phyloP scores from a whole-genome alignment of 64 coral and sea anemone genomes.

The Stichodactyla mertensii region DNA sequence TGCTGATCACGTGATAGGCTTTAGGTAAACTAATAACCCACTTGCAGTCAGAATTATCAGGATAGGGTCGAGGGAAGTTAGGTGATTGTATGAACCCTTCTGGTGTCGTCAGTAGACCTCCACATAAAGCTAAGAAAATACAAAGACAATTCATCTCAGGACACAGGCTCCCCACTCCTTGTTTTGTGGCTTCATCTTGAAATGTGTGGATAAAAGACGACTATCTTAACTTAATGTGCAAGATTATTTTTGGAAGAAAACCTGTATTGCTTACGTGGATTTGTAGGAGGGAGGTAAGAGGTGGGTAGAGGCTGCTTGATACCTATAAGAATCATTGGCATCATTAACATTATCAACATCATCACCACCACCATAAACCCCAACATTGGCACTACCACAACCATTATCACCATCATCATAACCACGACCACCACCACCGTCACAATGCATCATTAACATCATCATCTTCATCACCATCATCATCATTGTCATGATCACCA shows the following conservation, averaged over 20 bases:
- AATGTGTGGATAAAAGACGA: too few relatives aligned
- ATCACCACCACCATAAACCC: too few relatives aligned
- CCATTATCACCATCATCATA: too few relatives aligned
- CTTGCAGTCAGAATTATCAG: conserved; percentile 10
- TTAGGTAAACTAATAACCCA: conserved; percentile 21
- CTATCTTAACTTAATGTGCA: too few relatives aligned
- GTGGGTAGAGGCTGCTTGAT: neutral
- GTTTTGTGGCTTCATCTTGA: too few relatives aligned
- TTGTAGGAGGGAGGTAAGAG: neutral
- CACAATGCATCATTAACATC: too few relatives aligned
- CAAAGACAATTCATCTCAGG: neutral
- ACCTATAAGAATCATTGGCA: neutral
- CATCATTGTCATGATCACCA: too few relatives aligned
- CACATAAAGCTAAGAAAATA: neutral
- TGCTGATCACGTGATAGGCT: conserved; percentile 11
- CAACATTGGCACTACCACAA: too few relatives aligned
- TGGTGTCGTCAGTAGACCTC: neutral
- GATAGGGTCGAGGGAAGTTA: neutral
- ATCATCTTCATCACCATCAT: too few relatives aligned
- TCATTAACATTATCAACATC: too few relatives aligned
- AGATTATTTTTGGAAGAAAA: neutral
- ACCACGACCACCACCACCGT: too few relatives aligned
- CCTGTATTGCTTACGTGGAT: neutral
- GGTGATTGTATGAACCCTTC: conserved; percentile 5
- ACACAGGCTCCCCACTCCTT: too few relatives aligned